Base-by-base conservation (phyloP, 2,113 vertebrate genomes). In the Bos javanicus region DNA sequence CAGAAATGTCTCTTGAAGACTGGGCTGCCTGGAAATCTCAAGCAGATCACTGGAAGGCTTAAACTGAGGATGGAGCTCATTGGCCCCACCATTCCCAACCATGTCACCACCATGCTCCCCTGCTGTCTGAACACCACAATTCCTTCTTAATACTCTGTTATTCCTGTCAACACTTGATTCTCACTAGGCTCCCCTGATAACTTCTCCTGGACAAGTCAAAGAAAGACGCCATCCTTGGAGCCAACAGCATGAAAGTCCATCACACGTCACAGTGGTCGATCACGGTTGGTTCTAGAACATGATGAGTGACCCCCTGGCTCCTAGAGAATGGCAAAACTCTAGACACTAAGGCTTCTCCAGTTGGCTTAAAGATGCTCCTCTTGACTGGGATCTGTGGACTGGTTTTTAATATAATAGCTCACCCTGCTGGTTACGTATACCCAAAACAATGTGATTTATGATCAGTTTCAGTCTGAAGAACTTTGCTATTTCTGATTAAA, bases 401-500 rank as follows among this genome's bases (percentile, higher is more conserved):
- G 48, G 26, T 94, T 98, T 90, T 95, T 92, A 94, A 96, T 94
- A 96, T 96, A 98, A 98, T 60, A 98, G 92, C 87, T 98, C 95
- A 96, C 59, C 64, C 90, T 96, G 48, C 36, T 98, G 97, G 97
- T 97, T 98, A 95, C 80, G 94, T 26, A 5, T 94, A 97, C 88
- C 8, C 39, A 98, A 97, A 95, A 33, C 67, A 74, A 85, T 97
- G 82, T 92, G 81, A 97, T 98, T 98, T 98, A 90, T 97, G 92
- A 82, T 82, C 84, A 85, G 71, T 91, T 57, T 90, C 94, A 92
- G 50, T 95, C 97, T 97, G 94, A 97, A 76, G 96, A 82, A 91
- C 39, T 98, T 97, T 95, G 90, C 97, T 98, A 92, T 96, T 98
- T 97, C 91, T 97, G 76, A 95, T 97, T 94, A 93, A 98, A 97